phyloP scores from a whole-genome alignment of 2,113 vertebrate genomes.

The Ammospiza caudacuta region DNA sequence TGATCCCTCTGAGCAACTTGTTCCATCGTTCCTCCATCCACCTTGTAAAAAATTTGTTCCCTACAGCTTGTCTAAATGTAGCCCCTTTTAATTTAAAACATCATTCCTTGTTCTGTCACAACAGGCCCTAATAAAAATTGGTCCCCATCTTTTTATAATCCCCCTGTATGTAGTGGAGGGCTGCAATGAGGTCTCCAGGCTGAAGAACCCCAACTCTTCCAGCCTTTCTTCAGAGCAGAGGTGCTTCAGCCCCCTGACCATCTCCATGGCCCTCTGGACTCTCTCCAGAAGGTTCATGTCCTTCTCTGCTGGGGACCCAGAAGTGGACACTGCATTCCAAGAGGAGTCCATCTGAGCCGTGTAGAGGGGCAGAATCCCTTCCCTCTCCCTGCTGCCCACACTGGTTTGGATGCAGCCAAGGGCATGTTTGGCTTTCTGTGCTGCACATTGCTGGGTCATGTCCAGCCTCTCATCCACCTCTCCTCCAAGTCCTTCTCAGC shows the following conservation, averaged over 20 bases:
- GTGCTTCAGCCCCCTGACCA: neutral
- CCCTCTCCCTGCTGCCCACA: accelerated
- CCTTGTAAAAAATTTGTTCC: neutral
- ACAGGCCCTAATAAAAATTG: neutral
- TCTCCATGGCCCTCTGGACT: neutral
- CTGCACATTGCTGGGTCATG: accelerated
- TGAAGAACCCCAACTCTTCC: neutral
- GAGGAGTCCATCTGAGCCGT: neutral
- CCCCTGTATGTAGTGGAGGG: neutral
- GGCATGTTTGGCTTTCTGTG: accelerated
- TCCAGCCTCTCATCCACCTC: neutral
- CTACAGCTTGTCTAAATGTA: neutral
- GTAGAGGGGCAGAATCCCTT: neutral
- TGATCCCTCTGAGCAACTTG: neutral
- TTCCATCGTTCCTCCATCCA: neutral
- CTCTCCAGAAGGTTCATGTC: accelerated
- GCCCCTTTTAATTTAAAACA: neutral
- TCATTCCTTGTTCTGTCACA: neutral
- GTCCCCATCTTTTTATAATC: neutral
- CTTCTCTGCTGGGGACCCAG: neutral
- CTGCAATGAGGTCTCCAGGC: neutral
- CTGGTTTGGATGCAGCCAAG: neutral
- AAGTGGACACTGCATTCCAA: neutral
- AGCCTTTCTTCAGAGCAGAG: neutral
- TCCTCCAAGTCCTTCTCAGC: neutral